Conservation (phyloP, 2,888 invertebrate genomes). For the Leptodirus hochenwartii region DNA sequence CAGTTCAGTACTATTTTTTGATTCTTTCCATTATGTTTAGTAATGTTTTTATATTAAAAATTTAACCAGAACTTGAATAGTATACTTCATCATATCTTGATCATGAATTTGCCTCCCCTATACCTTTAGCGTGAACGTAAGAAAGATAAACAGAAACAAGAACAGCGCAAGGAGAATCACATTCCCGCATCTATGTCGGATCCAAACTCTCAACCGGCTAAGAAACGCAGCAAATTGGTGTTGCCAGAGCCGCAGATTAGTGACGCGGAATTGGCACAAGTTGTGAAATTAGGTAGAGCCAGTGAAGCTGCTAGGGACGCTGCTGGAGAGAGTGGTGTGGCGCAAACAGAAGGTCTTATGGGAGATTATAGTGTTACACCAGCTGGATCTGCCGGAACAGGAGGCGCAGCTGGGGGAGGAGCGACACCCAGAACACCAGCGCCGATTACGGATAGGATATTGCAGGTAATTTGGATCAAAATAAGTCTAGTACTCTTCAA, state of each 20-base stretch:
- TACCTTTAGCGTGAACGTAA: constrained; percentile 76
- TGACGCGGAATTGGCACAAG: constrained; percentile 80
- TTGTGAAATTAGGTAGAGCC: constrained; percentile 79
- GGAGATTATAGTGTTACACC: constrained; percentile 80
- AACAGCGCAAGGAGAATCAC: constrained; percentile 90
- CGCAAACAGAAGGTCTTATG: constrained; percentile 69
- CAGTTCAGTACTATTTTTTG: too few relatives aligned
- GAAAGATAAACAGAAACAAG: constrained; percentile 89
- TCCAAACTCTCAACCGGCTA: constrained; percentile 75
- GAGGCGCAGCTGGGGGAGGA: constrained; percentile 17
- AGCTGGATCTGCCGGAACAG: constrained; percentile 28
- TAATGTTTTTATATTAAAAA: too few relatives aligned
- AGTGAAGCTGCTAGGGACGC: constrained; percentile 82
- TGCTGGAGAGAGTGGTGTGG: constrained; percentile 56
- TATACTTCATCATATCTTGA: too few relatives aligned
- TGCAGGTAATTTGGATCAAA: too few relatives aligned
- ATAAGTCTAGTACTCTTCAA: too few relatives aligned
- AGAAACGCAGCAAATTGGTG: constrained; percentile 89
- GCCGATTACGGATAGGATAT: constrained; percentile 60
- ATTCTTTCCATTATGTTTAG: too few relatives aligned
- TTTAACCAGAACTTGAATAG: too few relatives aligned
- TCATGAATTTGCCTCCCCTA: too few relatives aligned
- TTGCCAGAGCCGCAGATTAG: constrained; percentile 94
- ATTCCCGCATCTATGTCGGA: constrained; percentile 78
- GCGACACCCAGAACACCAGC: constrained; percentile 77